These are phyloP conservation scores for Spermophilus dauricus DNA, from an alignment of 2,113 vertebrate species.

Conservation along the genomic window DNA sequence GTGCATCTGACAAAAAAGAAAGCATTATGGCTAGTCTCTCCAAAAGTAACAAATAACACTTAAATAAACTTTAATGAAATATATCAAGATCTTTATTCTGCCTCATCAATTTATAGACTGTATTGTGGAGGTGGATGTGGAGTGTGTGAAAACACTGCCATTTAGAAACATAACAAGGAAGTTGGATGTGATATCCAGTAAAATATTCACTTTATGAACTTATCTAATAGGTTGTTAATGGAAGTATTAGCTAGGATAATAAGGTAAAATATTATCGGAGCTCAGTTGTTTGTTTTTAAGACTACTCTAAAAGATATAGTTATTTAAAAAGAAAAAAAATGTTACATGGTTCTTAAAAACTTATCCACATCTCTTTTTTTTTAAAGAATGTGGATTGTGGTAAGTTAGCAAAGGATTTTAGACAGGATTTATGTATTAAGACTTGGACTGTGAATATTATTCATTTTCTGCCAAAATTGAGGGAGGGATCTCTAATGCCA, in stretches of 20 bases:
- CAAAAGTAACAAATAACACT: background rate
- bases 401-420: background rate
- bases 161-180: background rate
- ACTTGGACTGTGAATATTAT: background rate
- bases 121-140: background rate
- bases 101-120: background rate
- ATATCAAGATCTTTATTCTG: background rate
- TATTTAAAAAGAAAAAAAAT: background rate
- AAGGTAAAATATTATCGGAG: background rate
- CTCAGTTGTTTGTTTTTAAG: background rate
- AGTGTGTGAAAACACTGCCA: background rate
- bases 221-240: background rate
- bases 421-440: background rate
- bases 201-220: background rate
- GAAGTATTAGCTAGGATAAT: background rate
- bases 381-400: background rate
- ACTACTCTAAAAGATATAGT: background rate
- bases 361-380: background rate
- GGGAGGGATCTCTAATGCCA: background rate
- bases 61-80: constrained; percentile 17
- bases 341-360: background rate
- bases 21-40: background rate
- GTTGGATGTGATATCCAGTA: background rate
- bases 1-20: background rate
- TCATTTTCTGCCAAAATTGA: background rate